Evolutionary conservation across 2,888 invertebrate species (phyloP), one percentile per base, ranked within the genome.

Genomic region (Scotopteryx bipunctaria): DNA sequence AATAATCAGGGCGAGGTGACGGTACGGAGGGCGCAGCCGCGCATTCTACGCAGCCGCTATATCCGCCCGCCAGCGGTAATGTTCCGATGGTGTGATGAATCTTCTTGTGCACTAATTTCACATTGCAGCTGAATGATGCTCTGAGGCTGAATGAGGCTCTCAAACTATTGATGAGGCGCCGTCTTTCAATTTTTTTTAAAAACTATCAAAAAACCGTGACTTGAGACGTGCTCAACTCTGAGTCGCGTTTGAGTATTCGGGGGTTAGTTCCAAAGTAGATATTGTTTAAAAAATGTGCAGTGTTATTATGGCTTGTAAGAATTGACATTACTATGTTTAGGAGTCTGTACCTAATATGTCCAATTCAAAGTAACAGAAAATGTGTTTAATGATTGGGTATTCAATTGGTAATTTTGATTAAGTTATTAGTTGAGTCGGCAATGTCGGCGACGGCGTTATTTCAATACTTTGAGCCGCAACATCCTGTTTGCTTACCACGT

Each of bases 61-160:
- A 90, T 90, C 76, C 86, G 87, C 70, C 81, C 89, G 75, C 89
- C 89, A 55, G 83, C 80, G 89, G 89, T 90, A 90, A 88, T 69
- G 86, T 86, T 87, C 78, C 87, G 88, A 88, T 89, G 89, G 89
- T 89, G 89, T 88, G 89, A 86, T 85, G 67, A 55, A 45, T 63
- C 63, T n/a, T n/a, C n/a, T 60, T 48, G 57, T 46, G 54, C 55
- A 56, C 53, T 59, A 56, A 51, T 43, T 21, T n/a, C 13, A 9
- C 16, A 37, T 32, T 23, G 8, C 23, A 32, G 36, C 19, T 14
- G n/a, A 29, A 38, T 42, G 41, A 25, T 17, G 16, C 17, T 61
- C n/a, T n/a, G n/a, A n/a, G 64, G 64, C 69, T 60, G 67, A n/a
- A n/a, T n/a, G n/a, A n/a, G n/a, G 67, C 69, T 74, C 69, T 69